Conservation (phyloP, 2,888 invertebrate genomes). For the Galeruca laticollis region DNA sequence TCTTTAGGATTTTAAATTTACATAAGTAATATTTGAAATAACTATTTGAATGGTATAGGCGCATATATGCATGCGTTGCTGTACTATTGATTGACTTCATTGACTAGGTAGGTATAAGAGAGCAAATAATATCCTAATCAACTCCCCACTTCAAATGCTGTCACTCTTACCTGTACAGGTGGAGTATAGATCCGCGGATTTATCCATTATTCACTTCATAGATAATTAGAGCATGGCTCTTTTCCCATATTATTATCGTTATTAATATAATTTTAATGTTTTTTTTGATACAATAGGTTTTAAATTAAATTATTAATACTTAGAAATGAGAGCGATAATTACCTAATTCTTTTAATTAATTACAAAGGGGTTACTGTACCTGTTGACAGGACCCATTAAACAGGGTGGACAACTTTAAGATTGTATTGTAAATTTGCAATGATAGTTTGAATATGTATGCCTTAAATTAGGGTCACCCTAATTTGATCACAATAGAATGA, state of each 20-base stretch:
- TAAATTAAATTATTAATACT: too few relatives aligned
- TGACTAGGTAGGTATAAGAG: constrained; percentile 54
- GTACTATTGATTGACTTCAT: constrained; percentile 58
- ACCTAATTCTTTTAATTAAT: too few relatives aligned
- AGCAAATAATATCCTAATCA: constrained; percentile 57
- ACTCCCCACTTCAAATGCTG: constrained; percentile 44
- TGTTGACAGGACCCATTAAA: too few relatives aligned
- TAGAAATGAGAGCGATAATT: too few relatives aligned
- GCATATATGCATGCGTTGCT: constrained; percentile 56
- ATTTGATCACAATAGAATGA: too few relatives aligned
- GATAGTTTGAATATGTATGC: too few relatives aligned
- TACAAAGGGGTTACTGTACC: too few relatives aligned
- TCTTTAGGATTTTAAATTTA: background rate
- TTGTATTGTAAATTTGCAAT: too few relatives aligned
- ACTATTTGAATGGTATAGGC: constrained; percentile 40
- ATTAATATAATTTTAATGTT: too few relatives aligned
- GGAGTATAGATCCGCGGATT: constrained; percentile 21
- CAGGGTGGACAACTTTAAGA: too few relatives aligned
- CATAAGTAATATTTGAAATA: background rate
- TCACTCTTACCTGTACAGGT: constrained; percentile 46
- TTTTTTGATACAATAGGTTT: too few relatives aligned
- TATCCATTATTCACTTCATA: constrained; percentile 13
- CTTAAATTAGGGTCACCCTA: too few relatives aligned
- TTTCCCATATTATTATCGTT: background rate
- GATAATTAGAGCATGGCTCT: background rate